These are phyloP conservation scores for Parasteatoda lunata DNA, from an alignment of 2,888 invertebrate species.

Conservation along the genomic window DNA sequence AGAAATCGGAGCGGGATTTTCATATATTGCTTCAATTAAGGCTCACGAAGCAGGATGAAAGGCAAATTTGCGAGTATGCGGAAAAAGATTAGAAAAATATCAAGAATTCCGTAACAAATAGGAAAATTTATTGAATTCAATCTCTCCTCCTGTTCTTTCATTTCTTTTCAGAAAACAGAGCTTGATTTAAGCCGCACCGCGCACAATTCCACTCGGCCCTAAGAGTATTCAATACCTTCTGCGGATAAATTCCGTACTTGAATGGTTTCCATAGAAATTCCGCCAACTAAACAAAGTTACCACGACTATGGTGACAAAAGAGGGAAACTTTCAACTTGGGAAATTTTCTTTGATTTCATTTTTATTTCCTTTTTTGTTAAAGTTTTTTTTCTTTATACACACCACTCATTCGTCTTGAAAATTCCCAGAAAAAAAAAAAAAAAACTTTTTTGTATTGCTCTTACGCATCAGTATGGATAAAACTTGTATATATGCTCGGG, in stretches of 20 bases:
- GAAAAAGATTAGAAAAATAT: not conserved
- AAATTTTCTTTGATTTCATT: conserved; percentile 66
- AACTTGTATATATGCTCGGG: conserved; percentile 1
- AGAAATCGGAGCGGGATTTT: too few species aligned
- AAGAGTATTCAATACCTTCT: conserved; percentile 59
- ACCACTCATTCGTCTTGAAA: conserved; percentile 31
- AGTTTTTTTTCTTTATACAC: not conserved
- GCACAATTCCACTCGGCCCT: conserved; percentile 46
- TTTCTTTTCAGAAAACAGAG: conserved; percentile 28
- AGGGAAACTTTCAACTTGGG: conserved; percentile 61
- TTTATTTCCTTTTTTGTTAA: conserved; percentile 6
- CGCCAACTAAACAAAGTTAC: conserved; percentile 63
- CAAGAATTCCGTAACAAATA: conserved; percentile 58
- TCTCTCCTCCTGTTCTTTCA: conserved; percentile 35
- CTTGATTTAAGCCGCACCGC: conserved; percentile 55
- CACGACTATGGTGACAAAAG: conserved; percentile 56
- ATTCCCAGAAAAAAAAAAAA: conserved; percentile 29
- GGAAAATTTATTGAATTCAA: conserved; percentile 44
- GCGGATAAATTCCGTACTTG: conserved; percentile 63
- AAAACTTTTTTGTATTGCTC: not conserved
- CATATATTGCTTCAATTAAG: too few species aligned
- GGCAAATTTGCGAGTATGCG: too few species aligned
- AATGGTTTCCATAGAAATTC: conserved; percentile 65
- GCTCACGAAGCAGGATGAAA: not conserved
- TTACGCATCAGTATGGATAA: conserved; percentile 8